Base-by-base conservation (phyloP, 92 coral and sea anemone genomes). In the Porites lobata region DNA sequence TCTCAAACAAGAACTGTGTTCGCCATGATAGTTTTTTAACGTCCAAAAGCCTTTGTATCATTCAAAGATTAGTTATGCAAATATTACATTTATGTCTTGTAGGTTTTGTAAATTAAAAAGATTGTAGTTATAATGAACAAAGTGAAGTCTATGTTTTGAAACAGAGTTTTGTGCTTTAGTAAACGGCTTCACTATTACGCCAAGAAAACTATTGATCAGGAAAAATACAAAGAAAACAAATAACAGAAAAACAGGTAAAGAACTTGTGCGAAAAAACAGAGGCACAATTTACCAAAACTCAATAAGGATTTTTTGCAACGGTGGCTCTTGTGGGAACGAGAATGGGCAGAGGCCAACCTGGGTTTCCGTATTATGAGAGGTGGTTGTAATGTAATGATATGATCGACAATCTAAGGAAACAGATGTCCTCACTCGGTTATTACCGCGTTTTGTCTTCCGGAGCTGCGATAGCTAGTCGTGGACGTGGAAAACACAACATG, bases 91-190 rank as follows among this genome's bases (percentile, higher is more conserved):
- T 56, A 58, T 70, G 77, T 68, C 53, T 32, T n/a, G 21, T 22
- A 80, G 58, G 43, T 82, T 82, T 82, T 82, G 57, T 82, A 70
- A 69, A 51, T n/a, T n/a, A n/a, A n/a, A n/a, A n/a, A 62, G 18
- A 56, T 10, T 57, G 69, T 43, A 56, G 75, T 51, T 52, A 66
- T 18, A 38, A 74, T 15, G 32, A 32, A 2, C 43, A 32, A 32
- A 32, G 43, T 32, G 43, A 24, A 81, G 76, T 68, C 76, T 69
- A 38, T 82, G 69, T 82, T 82, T 82, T 63, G 13, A 69, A 32
- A 69, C 75, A 32, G 38, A 29, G 43, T 82, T 82, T 82, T 70
- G 77, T 58, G 76, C 77, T 8, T n/a, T n/a, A 22, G 32, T 81
- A 19, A 17, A 0, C 19, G 76, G 26, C 75, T 57, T 69, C 53